A percentile compares a stretch with the other conserved stretches of the same genome.
Evolutionary conservation across 2,888 invertebrate species (phyloP).

Genomic region (Elegia similella): DNA sequence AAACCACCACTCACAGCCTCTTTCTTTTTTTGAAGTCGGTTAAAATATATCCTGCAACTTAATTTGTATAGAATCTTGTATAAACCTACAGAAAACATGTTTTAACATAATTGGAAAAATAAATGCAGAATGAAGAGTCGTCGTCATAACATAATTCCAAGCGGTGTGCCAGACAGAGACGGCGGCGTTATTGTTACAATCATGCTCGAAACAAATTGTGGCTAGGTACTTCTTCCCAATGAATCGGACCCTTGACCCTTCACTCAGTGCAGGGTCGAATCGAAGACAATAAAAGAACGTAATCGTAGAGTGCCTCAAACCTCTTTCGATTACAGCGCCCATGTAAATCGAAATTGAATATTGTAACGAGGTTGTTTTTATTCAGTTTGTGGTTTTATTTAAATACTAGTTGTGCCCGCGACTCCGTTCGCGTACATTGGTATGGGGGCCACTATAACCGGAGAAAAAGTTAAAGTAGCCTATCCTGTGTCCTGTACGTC

Average conservation of each 20-base stretch:
- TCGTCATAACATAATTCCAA: background rate
- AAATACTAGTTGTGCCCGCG: background rate
- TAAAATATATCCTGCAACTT: too few species aligned
- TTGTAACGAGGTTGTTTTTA: background rate
- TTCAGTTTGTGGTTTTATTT: background rate
- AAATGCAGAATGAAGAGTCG: background rate
- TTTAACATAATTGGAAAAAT: background rate
- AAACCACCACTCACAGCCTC: too few species aligned
- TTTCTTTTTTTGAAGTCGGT: too few species aligned
- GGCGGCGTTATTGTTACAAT: constrained; percentile 4
- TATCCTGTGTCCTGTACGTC: too few species aligned
- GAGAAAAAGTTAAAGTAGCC: too few species aligned
- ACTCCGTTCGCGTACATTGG: too few species aligned
- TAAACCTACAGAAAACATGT: too few species aligned
- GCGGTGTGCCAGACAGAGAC: background rate
- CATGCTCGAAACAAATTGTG: constrained; percentile 11
- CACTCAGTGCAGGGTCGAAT: constrained; percentile 8
- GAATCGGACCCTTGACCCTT: constrained; percentile 17
- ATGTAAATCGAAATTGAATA: constrained; percentile 8
- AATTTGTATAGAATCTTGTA: too few species aligned
- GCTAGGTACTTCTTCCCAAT: constrained; percentile 9
- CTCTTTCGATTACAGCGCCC: background rate
- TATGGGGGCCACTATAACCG: too few species aligned
- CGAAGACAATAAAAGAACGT: constrained; percentile 12
- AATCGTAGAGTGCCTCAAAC: constrained; percentile 7